phyloP scores from a whole-genome alignment of 2,797 vertebrate species.

The Tenualosa thibaudeaui region DNA sequence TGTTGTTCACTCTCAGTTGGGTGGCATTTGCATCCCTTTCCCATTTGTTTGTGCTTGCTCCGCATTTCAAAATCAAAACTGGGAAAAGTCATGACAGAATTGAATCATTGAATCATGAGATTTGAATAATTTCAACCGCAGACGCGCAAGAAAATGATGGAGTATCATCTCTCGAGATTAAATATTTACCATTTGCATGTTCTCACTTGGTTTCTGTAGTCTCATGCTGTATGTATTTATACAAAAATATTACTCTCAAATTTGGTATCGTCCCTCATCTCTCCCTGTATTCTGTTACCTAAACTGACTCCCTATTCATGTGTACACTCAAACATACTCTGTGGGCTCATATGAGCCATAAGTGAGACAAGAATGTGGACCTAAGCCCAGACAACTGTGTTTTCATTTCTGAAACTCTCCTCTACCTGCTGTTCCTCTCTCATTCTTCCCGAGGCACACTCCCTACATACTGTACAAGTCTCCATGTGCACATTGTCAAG shows the following conservation, averaged over 20 bases:
- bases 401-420: neutral
- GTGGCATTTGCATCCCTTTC: slow-evolving; percentile 4
- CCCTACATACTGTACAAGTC: neutral
- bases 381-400: neutral
- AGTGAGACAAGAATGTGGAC: neutral
- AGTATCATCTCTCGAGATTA: neutral
- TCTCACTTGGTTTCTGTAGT: neutral
- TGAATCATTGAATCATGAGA: too few species aligned
- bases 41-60: neutral
- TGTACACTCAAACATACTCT: neutral
- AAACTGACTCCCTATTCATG: neutral
- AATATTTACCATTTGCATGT: neutral
- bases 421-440: neutral
- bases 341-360: neutral
- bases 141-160: neutral
- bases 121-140: neutral
- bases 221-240: neutral
- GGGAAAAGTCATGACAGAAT: neutral
- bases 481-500: neutral
- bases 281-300: neutral
- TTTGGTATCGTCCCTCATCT: neutral
- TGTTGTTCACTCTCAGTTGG: neutral
- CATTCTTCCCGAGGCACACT: neutral
- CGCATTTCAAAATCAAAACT: neutral
- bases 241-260: neutral